Base-by-base conservation (phyloP, 2,113 vertebrate genomes). In the Poecilia latipinna region DNA sequence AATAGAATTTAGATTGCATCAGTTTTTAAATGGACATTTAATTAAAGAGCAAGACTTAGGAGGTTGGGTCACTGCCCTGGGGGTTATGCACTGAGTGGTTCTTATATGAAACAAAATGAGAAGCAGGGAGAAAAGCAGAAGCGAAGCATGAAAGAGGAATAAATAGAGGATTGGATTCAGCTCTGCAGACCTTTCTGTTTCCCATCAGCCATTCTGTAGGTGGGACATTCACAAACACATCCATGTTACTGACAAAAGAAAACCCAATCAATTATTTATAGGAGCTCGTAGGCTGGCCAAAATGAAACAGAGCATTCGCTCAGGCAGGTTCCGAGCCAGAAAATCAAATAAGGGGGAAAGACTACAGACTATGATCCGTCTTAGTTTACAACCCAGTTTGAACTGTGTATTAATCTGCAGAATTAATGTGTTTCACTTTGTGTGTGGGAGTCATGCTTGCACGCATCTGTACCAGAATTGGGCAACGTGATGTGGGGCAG, bases 101-200 rank as follows among this genome's bases (percentile, higher is more conserved):
- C 69, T 75, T 82, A 70, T 3, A 12, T 61, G 57, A 54, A 26
- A 61, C 39, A 83, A 3, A 57, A 65, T 60, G 12, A 82, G 57
- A 79, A 6, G 42, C 15, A 65, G 63, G 3, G 29, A 72, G 44
- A 68, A 60, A 60, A 63, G 70, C 29, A 77, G 24, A 48, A 61
- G 54, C 15, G 6, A 24, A n/a, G 3, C 22, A 57, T 48, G 68
- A 62, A 68, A 68, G 57, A 70, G 65, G 64, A 60, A 76, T 77
- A 60, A 76, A 80, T 73, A 77, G 74, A 80, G 83, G 77, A 88
- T 87, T 84, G 78, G 70, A 70, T 15, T 1, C 65, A 75, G 85
- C 90, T 84, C 78, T 80, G 79, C 78, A 66, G 82, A 57, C 63
- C 65, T 76, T 64, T 66, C 85, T 90, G 89, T 91, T 92, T 89